Percentiles rank a stretch among this genome's conserved stretches.
phyloP scores from a whole-genome alignment of 2,888 invertebrate species.

The Melanophora roralis region DNA sequence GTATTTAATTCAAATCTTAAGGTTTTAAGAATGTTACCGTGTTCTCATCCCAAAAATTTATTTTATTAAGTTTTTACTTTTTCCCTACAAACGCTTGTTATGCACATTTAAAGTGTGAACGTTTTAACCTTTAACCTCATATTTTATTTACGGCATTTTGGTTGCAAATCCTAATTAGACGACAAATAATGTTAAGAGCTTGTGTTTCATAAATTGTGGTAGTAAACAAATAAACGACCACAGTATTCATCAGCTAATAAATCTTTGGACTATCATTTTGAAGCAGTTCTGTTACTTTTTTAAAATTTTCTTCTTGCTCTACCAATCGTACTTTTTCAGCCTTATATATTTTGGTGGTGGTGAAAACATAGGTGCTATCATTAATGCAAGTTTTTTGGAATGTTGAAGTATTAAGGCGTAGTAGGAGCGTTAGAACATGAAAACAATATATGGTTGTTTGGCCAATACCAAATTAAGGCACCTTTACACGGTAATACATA shows the following conservation, averaged over 20 bases:
- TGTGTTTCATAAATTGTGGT: conserved; percentile 50
- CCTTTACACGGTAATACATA: no score
- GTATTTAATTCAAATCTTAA: no score
- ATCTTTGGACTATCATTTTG: conserved; percentile 44
- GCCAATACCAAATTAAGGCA: no score
- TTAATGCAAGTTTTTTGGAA: conserved; percentile 26
- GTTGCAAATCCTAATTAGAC: conserved; percentile 67
- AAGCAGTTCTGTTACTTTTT: conserved; percentile 19
- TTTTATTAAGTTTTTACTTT: no score
- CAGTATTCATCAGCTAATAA: conserved; percentile 10
- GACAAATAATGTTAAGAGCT: conserved; percentile 61
- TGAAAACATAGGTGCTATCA: conserved; percentile 37
- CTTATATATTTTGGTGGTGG: no score
- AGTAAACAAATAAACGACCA: no score
- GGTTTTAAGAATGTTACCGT: no score
- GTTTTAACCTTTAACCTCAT: conserved; percentile 66
- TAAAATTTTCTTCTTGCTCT: not conserved
- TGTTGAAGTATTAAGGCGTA: conserved; percentile 54
- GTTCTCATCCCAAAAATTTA: no score
- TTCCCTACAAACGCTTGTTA: no score
- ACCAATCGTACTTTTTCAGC: no score
- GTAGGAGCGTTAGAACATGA: conserved; percentile 61
- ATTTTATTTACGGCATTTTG: conserved; percentile 67
- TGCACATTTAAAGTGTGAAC: conserved; percentile 59
- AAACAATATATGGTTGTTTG: conserved; percentile 48